phyloP scores from a whole-genome alignment of 2,888 invertebrate genomes.

The Trichacis sp. region DNA sequence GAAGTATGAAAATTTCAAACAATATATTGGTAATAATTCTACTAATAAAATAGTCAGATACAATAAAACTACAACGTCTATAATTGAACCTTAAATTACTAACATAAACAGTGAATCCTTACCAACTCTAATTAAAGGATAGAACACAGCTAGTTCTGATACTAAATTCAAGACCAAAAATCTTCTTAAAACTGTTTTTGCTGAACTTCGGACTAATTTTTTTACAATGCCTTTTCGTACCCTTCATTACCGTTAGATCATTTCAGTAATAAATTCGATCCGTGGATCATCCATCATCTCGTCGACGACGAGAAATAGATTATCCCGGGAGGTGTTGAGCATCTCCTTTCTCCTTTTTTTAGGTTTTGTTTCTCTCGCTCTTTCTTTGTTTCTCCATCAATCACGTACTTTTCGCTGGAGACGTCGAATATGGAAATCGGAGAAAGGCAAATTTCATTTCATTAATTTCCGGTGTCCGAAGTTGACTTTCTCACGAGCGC shows the following conservation, averaged over 20 bases:
- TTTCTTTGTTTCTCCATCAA: background rate
- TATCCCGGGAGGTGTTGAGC: constrained; percentile 1
- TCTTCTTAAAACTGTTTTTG: too few species aligned
- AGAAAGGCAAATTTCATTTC: background rate
- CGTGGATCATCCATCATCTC: constrained; percentile 16
- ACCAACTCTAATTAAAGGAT: too few species aligned
- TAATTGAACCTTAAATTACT: too few species aligned
- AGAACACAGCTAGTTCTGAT: too few species aligned
- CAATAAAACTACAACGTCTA: too few species aligned
- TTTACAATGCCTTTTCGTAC: constrained; percentile 45
- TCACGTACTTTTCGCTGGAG: background rate
- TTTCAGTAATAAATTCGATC: constrained; percentile 23
- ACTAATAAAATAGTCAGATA: too few species aligned
- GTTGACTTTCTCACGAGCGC: background rate
- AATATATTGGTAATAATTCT: too few species aligned
- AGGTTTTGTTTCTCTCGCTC: background rate
- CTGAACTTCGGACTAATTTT: too few species aligned
- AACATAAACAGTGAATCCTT: too few species aligned
- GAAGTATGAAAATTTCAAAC: background rate
- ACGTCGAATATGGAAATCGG: background rate
- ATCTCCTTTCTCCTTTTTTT: background rate
- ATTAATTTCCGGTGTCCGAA: background rate
- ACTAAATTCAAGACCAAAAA: too few species aligned
- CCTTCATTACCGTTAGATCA: constrained; percentile 39
- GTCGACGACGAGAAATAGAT: constrained; percentile 8